Conservation (phyloP, 1,140 invertebrate genomes). For the Neodiprion virginianus region DNA sequence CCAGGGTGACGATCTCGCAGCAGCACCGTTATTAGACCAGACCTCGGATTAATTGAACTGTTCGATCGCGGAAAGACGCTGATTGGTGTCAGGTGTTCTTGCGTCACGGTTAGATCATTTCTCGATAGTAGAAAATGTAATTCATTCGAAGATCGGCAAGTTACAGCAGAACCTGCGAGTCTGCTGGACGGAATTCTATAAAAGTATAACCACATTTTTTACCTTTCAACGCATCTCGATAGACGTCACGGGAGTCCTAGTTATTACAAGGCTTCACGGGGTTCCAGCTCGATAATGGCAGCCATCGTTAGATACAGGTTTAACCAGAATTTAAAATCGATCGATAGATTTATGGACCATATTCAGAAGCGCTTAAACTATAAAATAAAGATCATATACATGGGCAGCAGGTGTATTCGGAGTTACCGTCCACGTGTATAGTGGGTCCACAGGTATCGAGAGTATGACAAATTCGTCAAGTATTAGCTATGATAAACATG, state of each 20-base stretch:
- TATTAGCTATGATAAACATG: background rate
- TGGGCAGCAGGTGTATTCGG: too few relatives aligned
- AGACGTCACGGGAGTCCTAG: too few relatives aligned
- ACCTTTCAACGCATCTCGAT: too few relatives aligned
- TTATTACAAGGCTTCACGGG: too few relatives aligned
- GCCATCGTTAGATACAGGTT: too few relatives aligned
- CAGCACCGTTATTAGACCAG: background rate
- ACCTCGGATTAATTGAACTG: slow-evolving; percentile 4
- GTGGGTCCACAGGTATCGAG: too few relatives aligned
- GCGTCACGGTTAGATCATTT: background rate
- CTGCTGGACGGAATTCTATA: too few relatives aligned
- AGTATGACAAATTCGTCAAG: too few relatives aligned
- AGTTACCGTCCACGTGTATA: too few relatives aligned
- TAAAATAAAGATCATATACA: too few relatives aligned
- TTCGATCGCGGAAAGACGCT: background rate
- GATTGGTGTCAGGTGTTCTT: background rate
- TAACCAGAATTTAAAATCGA: background rate
- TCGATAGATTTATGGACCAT: background rate
- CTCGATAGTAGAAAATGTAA: background rate
- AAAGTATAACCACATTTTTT: too few relatives aligned
- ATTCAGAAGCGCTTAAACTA: background rate
- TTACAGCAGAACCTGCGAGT: background rate
- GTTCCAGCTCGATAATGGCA: too few relatives aligned
- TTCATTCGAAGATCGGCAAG: background rate
- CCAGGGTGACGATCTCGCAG: background rate